Conservation (phyloP, 1,140 invertebrate species). For the Monomorium pharaonis region DNA sequence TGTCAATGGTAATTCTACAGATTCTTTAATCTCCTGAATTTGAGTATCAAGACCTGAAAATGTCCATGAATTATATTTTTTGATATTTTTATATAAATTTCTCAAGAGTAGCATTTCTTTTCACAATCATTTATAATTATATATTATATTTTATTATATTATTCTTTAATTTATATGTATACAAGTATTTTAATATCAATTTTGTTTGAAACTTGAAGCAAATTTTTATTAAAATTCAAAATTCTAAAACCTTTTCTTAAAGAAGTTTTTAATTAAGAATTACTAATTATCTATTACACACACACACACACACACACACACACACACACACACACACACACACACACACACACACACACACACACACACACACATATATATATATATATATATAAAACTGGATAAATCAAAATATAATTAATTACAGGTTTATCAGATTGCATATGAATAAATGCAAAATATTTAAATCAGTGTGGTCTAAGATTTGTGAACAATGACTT, state of each 20-base stretch:
- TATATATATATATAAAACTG: too few species aligned
- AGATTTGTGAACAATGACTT: too few species aligned
- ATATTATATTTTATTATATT: constrained; percentile 17
- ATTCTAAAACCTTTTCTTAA: not conserved
- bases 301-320: too few species aligned
- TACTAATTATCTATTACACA: not conserved
- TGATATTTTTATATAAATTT: not conserved
- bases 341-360: too few species aligned
- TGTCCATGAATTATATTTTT: not conserved
- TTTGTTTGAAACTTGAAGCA: not conserved
- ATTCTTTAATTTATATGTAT: not conserved
- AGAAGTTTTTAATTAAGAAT: not conserved
- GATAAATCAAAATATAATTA: not conserved
- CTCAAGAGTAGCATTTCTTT: not conserved
- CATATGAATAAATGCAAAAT: not conserved
- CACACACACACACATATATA: too few species aligned
- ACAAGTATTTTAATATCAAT: not conserved
- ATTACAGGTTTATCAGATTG: not conserved
- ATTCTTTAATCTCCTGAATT: constrained; percentile 99
- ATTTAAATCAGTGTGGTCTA: not conserved
- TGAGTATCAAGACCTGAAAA: constrained; percentile 95
- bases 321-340: too few species aligned
- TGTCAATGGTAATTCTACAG: constrained; percentile 98
- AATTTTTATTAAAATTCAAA: not conserved
- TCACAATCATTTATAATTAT: not conserved